Conservation (phyloP, 2,888 invertebrate species). For the Limnephilus lunatus region DNA sequence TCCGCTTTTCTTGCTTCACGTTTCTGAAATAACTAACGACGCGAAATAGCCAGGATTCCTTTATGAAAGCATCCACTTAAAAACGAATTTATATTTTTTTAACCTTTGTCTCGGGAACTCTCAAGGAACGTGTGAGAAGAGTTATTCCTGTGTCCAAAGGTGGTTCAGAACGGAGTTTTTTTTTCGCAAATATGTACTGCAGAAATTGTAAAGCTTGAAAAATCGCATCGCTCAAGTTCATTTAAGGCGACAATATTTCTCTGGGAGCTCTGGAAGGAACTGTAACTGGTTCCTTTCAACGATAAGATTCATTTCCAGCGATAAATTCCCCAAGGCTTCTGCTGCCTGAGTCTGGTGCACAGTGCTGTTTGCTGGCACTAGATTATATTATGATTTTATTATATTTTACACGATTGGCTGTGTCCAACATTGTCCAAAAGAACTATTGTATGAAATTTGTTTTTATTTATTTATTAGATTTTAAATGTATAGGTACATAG, state of each 20-base stretch:
- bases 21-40: constrained; percentile 4
- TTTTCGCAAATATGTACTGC: constrained; percentile 26
- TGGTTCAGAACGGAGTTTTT: constrained; percentile 7
- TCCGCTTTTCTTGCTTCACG: neutral
- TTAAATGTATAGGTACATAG: too few relatives aligned
- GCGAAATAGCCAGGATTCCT: neutral
- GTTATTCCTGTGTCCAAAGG: neutral
- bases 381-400: too few relatives aligned
- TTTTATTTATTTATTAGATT: too few relatives aligned
- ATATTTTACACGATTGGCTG: too few relatives aligned
- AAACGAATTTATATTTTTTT: neutral
- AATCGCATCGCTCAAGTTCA: constrained; percentile 56
- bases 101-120: neutral
- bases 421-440: neutral
- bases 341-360: neutral
- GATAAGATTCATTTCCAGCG: constrained; percentile 53
- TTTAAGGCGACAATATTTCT: constrained; percentile 57
- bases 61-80: neutral
- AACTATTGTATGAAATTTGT: neutral
- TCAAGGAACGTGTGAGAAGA: neutral
- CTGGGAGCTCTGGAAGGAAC: neutral
- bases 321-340: neutral
- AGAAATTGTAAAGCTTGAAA: constrained; percentile 52
- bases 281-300: constrained; percentile 34
- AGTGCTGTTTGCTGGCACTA: too few relatives aligned